These are phyloP conservation scores for Lepidocolaptes lacrymiger DNA, from an alignment of 2,797 vertebrate species.

Conservation along the genomic window DNA sequence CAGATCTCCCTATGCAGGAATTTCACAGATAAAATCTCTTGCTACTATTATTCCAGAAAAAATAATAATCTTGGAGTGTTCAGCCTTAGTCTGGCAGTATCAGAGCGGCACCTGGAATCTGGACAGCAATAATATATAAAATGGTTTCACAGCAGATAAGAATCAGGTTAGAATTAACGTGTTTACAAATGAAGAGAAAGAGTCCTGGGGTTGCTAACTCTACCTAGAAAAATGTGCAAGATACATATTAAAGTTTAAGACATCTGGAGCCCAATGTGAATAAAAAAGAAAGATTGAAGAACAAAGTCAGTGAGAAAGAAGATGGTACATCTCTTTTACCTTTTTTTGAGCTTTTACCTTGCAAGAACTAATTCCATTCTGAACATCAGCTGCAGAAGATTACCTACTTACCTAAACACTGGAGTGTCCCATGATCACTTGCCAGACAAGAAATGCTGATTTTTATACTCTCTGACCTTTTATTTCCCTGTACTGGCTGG, in stretches of 20 bases:
- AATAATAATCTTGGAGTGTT: not conserved
- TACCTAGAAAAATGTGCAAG: not conserved
- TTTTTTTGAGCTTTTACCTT: not conserved
- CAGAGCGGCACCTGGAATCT: slow-evolving; percentile 2
- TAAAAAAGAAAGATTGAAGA: not conserved
- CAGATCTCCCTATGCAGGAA: not conserved
- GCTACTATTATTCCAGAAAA: slow-evolving; percentile 2
- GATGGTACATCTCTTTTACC: not conserved
- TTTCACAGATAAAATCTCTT: slow-evolving; percentile 35
- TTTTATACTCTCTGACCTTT: not conserved
- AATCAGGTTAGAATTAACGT: not conserved
- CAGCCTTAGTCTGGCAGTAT: not conserved
- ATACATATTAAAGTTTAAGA: not conserved
- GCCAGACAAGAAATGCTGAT: not conserved
- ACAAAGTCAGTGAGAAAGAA: not conserved
- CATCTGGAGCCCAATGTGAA: not conserved
- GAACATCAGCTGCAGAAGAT: not conserved
- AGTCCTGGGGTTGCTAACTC: not conserved
- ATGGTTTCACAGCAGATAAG: not conserved
- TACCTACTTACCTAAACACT: not conserved
- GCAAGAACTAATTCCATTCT: not conserved
- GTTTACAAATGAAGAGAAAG: not conserved
- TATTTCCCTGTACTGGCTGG: not conserved
- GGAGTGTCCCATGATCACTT: accelerated
- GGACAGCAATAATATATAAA: not conserved